phyloP scores from a whole-genome alignment of 2,113 vertebrate genomes.

The Lagenorhynchus albirostris region DNA sequence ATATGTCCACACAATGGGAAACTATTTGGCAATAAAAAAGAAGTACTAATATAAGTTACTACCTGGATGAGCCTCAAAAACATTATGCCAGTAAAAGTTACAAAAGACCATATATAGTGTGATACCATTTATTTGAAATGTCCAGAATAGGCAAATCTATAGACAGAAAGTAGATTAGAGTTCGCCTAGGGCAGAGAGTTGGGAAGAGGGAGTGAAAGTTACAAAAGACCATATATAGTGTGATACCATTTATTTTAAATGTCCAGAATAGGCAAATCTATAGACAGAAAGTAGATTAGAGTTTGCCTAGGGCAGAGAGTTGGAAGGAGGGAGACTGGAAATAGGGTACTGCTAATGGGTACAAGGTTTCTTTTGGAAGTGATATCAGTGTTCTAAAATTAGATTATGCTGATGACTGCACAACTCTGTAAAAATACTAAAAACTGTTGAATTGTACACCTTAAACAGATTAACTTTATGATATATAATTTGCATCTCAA shows the following conservation, averaged over 20 bases:
- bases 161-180: not conserved
- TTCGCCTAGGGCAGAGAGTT: not conserved
- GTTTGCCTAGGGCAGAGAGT: not conserved
- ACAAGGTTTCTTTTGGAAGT: not conserved
- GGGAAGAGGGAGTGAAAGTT: not conserved
- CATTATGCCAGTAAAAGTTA: not conserved
- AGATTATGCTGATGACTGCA: not conserved
- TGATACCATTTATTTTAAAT: not conserved
- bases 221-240: not conserved
- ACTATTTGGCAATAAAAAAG: not conserved
- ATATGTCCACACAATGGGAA: not conserved
- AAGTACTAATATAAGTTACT: not conserved
- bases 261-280: not conserved
- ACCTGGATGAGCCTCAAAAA: not conserved
- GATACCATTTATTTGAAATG: not conserved
- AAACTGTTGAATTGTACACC: not conserved
- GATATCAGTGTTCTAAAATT: not conserved
- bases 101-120: not conserved
- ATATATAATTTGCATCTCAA: not conserved
- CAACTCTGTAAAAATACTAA: not conserved
- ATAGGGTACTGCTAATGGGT: not conserved
- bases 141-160: not conserved
- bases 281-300: not conserved
- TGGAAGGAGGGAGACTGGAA: not conserved
- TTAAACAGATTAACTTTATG: slow-evolving; percentile 11